Evolutionary conservation across 2,888 invertebrate species (phyloP), one percentile per base, ranked within the genome.

Genomic region (Pachycephus smyrnensis): DNA sequence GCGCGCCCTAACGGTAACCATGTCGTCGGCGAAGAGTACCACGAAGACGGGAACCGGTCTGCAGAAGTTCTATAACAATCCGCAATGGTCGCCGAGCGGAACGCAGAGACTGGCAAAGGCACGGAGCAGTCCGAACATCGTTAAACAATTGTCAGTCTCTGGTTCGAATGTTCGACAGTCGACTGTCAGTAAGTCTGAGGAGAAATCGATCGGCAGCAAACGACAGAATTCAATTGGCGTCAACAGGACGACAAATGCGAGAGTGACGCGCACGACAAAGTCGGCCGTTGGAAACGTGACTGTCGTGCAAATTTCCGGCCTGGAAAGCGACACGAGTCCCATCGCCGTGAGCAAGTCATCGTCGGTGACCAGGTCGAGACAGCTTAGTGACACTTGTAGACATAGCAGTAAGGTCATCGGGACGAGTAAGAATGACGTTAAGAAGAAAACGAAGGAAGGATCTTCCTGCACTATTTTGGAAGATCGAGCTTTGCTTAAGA

Each of bases 381-480:
- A 55, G 55, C 55, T 55, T 9, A 74, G 73, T 15, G 80, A 74
- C 31, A 33, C 23, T 69, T 75, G 71, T 71, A 33, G 12, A 33
- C 12, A 33, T 2, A 3, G 71, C 31, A 30, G 31, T 71, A 33
- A 32, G 32, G 33, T 71, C 32, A 31, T 33, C 71, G 71, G 12
- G 33, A 12, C 15, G 71, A 31, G 71, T 33, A 33, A 31, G 32
- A 71, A 33, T 71, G 32, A 31, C 12, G 12, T 12, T 23, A 88
- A 83, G 31, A 86, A 81, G n/a, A 81, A 81, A 12, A n/a, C 76
- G 12, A 86, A 83, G 77, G 75, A 36, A 1, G 32, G 68, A 35
- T 77, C 82, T 1, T 90, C 91, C 1, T 91, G 91, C 82, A 89
- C 90, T 75, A 90, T 91, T 69, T 84, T 91, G 23, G 91, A 91